Percentiles rank a stretch among this genome's conserved stretches.
phyloP scores from a whole-genome alignment of 2,113 vertebrate species.

The Dermatemys mawii region DNA sequence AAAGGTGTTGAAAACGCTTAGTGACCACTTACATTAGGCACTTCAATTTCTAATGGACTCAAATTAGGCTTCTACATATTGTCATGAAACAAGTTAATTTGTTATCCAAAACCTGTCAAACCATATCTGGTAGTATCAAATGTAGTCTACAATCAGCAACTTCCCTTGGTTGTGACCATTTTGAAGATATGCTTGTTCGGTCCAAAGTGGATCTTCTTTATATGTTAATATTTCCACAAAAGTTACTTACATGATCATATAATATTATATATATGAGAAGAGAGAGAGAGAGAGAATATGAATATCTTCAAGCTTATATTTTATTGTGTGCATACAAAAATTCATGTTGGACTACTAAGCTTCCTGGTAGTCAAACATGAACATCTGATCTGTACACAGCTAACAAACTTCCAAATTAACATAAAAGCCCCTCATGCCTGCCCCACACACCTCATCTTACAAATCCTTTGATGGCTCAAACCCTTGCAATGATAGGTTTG shows the following conservation, averaged over 20 bases:
- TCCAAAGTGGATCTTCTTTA: not conserved
- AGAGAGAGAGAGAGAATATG: not conserved
- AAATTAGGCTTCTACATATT: not conserved
- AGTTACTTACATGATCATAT: not conserved
- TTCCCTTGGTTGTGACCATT: not conserved
- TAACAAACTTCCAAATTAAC: not conserved
- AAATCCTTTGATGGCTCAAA: not conserved
- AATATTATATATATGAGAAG: not conserved
- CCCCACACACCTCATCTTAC: not conserved
- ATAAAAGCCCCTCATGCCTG: too few species aligned
- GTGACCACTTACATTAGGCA: not conserved
- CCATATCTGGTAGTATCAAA: not conserved
- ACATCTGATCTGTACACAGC: not conserved
- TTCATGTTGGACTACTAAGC: not conserved
- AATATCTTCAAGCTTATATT: not conserved
- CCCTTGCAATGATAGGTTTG: not conserved
- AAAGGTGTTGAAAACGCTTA: accelerated
- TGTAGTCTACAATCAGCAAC: not conserved
- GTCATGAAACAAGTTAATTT: not conserved
- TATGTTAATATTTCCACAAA: not conserved
- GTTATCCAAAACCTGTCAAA: not conserved
- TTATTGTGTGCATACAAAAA: not conserved
- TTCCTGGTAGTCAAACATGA: not conserved
- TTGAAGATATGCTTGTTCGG: not conserved
- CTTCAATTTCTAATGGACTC: not conserved